phyloP scores from a whole-genome alignment of 2,113 vertebrate species.

The Mesocricetus auratus region DNA sequence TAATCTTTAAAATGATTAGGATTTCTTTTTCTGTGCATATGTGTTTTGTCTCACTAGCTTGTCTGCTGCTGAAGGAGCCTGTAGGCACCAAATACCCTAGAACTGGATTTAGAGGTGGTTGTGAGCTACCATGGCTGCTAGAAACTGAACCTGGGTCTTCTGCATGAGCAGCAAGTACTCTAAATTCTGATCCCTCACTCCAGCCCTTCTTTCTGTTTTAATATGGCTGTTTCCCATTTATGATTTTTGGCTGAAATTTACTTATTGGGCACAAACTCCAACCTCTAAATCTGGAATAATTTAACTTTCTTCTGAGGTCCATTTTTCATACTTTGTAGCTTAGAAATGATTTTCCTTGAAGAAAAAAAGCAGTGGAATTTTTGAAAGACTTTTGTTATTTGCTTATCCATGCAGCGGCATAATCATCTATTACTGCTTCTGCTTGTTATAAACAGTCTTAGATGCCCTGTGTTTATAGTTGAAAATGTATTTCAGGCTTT shows the following conservation, averaged over 20 bases:
- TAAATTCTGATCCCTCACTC: neutral
- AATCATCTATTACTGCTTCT: neutral
- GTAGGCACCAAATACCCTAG: neutral
- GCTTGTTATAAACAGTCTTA: neutral
- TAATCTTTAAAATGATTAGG: neutral
- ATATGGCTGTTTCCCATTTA: neutral
- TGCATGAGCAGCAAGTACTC: neutral
- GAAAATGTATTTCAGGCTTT: conserved; percentile 22
- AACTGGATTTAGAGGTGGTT: neutral
- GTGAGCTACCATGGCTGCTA: neutral
- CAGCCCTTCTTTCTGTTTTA: neutral
- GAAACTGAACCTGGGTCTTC: neutral
- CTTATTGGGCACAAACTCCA: neutral
- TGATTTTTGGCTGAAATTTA: too few species aligned
- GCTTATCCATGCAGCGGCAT: neutral
- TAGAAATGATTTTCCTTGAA: conserved; percentile 23
- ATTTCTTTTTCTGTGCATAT: neutral
- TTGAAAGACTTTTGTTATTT: neutral
- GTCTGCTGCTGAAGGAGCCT: neutral
- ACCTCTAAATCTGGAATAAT: neutral
- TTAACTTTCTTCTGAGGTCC: neutral
- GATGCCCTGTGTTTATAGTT: neutral
- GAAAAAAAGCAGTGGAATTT: neutral
- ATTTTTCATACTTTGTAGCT: conserved; percentile 13
- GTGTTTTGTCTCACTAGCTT: neutral